Evolutionary conservation across 2,113 vertebrate species (phyloP).

Genomic region (Microcebus griseorufus): DNA sequence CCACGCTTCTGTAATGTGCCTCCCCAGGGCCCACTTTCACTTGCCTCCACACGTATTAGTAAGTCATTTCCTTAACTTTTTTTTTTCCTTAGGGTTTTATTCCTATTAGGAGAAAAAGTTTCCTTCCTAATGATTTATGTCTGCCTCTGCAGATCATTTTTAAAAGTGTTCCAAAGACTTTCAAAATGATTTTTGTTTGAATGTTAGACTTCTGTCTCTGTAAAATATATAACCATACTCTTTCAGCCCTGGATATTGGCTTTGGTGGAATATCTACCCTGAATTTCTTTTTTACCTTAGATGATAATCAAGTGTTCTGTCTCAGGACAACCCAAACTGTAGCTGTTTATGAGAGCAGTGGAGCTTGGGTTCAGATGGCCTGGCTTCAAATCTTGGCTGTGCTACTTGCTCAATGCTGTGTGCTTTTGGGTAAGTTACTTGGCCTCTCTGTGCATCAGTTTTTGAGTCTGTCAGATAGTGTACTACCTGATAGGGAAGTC

Average conservation of each 20-base stretch:
- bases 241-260: neutral
- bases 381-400: neutral
- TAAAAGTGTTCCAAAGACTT: neutral
- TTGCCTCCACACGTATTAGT: neutral
- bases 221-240: neutral
- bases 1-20: neutral
- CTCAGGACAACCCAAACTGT: neutral
- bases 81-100: neutral
- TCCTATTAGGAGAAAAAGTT: constrained; percentile 25
- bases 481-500: neutral
- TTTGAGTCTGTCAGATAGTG: neutral
- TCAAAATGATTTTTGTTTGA: neutral
- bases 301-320: neutral
- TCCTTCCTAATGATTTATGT: neutral
- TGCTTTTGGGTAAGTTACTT: neutral
- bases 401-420: neutral
- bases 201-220: neutral
- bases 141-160: constrained; percentile 13
- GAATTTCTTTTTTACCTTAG: neutral
- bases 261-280: neutral
- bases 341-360: neutral
- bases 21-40: neutral
- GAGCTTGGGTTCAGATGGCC: neutral
- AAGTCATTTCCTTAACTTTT: constrained; percentile 42
- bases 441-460: neutral